Base-by-base conservation (phyloP, 2,113 vertebrate species). In the Seriola aureovittata region DNA sequence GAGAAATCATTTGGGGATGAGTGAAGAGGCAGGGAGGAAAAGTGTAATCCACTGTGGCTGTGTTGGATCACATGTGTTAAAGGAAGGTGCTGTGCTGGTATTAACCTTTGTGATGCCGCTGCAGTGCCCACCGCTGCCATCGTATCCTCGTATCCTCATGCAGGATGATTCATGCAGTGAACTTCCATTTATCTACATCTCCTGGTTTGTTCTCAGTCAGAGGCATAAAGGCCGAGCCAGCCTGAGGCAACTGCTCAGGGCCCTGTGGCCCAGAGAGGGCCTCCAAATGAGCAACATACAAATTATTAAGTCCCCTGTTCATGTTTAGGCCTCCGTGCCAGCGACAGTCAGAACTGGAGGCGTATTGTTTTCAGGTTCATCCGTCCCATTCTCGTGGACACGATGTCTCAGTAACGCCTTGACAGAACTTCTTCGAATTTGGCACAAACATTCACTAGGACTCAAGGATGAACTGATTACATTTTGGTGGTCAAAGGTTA, bases 61-160 rank as follows among this genome's bases (percentile, higher is more conserved):
- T 25, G 38, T 25, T 38, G 32, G 50, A 84, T 84, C 50, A 46
- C 44, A 46, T 29, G 75, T 81, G 78, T 82, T 74, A 76, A 86
- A 81, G 23, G 52, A 72, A 60, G 48, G 17, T 52, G 60, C 72
- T 62, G 25, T 16, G 38, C n/a, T 68, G 67, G 46, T 72, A 25
- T 80, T 70, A 72, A 81, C 59, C 25, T 81, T 59, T 11, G 36
- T 40, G 38, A 50, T 58, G 23, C 11, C 40, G 10, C 7, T 42
- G 40, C 3, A 11, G 40, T 42, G 10, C 10, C 10, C 40, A 10
- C 40, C 0, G 6, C 34, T 36, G 6, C 34, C 29, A 29, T 29
- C 29, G 2, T 29, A 36, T 6, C 34, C 4, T 6, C 6, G 34
- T 36, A 36, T 36, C 34, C 34, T 36, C 34, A 36, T 42, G 9